These are phyloP conservation scores for Acrobasis consociella DNA, from an alignment of 2,888 invertebrate genomes.

Conservation along the genomic window DNA sequence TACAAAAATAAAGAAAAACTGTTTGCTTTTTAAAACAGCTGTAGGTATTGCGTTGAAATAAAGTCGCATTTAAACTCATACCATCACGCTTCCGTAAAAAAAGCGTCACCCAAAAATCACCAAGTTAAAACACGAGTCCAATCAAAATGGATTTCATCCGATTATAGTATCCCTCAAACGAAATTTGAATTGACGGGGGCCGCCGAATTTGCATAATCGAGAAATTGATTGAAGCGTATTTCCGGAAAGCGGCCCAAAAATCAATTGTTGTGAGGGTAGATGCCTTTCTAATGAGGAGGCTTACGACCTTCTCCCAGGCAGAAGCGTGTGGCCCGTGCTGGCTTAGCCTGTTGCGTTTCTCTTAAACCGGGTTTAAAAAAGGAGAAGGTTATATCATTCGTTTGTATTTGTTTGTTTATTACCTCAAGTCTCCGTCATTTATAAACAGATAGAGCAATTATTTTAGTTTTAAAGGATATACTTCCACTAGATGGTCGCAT, in stretches of 20 bases:
- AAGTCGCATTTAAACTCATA: neutral
- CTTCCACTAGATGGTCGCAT: too few relatives aligned
- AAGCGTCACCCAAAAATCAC: conserved; percentile 45
- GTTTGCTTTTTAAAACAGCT: neutral
- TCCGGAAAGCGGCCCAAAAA: conserved; percentile 57
- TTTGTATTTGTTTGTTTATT: too few relatives aligned
- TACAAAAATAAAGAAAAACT: conserved; percentile 21
- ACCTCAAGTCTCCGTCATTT: too few relatives aligned
- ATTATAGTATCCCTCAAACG: conserved; percentile 50
- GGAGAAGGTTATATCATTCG: too few relatives aligned
- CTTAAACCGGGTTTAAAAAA: neutral
- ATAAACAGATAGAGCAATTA: too few relatives aligned
- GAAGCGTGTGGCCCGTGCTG: neutral
- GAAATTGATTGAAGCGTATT: conserved; percentile 77
- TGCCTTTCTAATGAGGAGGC: conserved; percentile 63
- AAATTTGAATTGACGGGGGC: conserved; percentile 59
- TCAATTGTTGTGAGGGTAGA: conserved; percentile 64
- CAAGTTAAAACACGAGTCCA: conserved; percentile 52
- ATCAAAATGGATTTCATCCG: conserved; percentile 59
- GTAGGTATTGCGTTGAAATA: neutral
- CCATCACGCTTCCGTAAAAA: neutral
- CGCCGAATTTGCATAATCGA: conserved; percentile 73
- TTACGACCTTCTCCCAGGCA: conserved; percentile 14
- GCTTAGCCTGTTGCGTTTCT: conserved; percentile 37
- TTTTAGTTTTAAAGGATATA: too few relatives aligned